These are phyloP conservation scores for Augochlora pura DNA, from an alignment of 1,140 invertebrate genomes.

Conservation along the genomic window DNA sequence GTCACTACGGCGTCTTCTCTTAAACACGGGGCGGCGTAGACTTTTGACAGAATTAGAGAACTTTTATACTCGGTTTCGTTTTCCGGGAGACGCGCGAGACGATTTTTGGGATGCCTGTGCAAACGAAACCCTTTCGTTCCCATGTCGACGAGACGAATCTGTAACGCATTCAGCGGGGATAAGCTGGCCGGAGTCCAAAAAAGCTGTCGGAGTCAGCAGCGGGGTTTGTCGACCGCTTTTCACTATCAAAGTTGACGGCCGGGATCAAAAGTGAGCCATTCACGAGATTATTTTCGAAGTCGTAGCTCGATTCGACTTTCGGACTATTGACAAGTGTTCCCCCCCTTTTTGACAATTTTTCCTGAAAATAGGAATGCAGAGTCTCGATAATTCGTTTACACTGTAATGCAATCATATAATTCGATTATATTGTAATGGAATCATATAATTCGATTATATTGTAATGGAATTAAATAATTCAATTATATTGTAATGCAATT, in stretches of 20 bases:
- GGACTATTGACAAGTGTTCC: too few relatives aligned
- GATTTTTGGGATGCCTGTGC: slow-evolving; percentile 15
- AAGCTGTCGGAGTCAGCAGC: slow-evolving; percentile 15
- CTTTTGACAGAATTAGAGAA: slow-evolving; percentile 65
- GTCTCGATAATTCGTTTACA: too few relatives aligned
- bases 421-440: too few relatives aligned
- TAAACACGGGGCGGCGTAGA: slow-evolving; percentile 48
- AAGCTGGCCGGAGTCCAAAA: slow-evolving; percentile 4
- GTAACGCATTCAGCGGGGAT: slow-evolving; percentile 26
- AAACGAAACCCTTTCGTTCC: slow-evolving; percentile 30
- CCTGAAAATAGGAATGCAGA: too few relatives aligned
- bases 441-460: too few relatives aligned
- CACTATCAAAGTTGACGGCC: not conserved
- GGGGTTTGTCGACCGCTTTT: not conserved
- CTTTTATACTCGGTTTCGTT: slow-evolving; percentile 48
- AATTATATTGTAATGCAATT: too few relatives aligned
- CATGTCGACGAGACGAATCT: not conserved
- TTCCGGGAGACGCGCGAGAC: slow-evolving; percentile 37
- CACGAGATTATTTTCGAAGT: too few relatives aligned
- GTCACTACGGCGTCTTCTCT: slow-evolving; percentile 9
- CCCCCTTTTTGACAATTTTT: too few relatives aligned
- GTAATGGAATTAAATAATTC: too few relatives aligned
- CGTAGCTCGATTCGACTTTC: too few relatives aligned
- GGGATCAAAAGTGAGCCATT: too few relatives aligned
- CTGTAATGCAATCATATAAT: too few relatives aligned